A percentile compares a stretch with the other conserved stretches of the same genome.
These are phyloP conservation scores for Sylvilagus bachmani DNA, from an alignment of 2,113 vertebrate genomes.

Conservation along the genomic window DNA sequence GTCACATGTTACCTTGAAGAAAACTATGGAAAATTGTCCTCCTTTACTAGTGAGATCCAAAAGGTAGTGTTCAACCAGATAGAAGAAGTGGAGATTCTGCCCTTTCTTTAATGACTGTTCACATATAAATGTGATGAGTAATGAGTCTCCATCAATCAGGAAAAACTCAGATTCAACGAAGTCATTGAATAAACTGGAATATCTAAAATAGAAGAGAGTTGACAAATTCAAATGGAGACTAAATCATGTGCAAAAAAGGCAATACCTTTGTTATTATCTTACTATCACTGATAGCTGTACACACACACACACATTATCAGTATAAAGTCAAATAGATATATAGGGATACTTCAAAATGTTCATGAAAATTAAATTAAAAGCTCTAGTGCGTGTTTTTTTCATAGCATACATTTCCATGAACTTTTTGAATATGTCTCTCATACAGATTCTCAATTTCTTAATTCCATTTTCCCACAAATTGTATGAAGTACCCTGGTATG, in stretches of 20 bases:
- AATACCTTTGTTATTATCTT: not conserved
- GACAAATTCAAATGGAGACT: not conserved
- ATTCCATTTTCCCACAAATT: too few species aligned
- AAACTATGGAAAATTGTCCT: conserved; percentile 85
- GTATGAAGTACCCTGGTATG: not conserved
- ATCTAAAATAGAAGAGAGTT: conserved; percentile 70
- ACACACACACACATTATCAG: not conserved
- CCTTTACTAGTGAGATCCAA: conserved; percentile 83
- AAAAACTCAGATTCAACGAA: conserved; percentile 87
- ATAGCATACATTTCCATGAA: too few species aligned
- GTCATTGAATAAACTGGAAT: conserved; percentile 85
- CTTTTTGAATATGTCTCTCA: too few species aligned
- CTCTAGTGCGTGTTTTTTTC: too few species aligned
- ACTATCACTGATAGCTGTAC: not conserved
- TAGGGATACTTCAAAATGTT: not conserved
- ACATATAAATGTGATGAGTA: conserved; percentile 74
- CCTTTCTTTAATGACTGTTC: conserved; percentile 69
- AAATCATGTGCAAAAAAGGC: not conserved
- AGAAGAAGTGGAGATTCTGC: conserved; percentile 85
- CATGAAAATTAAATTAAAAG: too few species aligned
- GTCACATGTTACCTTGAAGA: conserved; percentile 83
- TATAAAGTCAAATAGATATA: not conserved
- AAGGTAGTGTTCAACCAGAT: conserved; percentile 81
- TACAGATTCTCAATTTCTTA: too few species aligned
- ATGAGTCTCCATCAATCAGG: conserved; percentile 86